A percentile compares a stretch with the other conserved stretches of the same genome.
Conservation (phyloP, 2,113 vertebrate genomes). For the Aldabrachelys gigantea region DNA sequence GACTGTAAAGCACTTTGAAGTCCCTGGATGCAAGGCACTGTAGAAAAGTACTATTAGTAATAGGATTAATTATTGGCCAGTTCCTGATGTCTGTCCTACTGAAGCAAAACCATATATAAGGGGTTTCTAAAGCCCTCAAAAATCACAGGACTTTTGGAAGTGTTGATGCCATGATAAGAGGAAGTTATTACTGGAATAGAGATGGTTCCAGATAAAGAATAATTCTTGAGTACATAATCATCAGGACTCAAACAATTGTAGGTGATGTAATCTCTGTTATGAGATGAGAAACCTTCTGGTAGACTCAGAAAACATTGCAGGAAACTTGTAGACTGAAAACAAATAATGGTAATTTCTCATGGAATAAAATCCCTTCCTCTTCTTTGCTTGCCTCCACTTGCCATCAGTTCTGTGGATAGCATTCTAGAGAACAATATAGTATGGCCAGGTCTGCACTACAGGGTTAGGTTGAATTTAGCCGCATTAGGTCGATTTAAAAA, state of each 20-base stretch:
- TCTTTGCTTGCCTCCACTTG: background rate
- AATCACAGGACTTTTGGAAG: background rate
- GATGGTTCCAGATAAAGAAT: background rate
- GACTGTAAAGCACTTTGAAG: background rate
- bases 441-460: no score
- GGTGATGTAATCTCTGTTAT: background rate
- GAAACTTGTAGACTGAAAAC: background rate
- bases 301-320: background rate
- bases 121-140: background rate
- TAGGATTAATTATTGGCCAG: background rate
- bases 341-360: background rate
- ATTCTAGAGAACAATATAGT: fast-evolving
- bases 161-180: background rate
- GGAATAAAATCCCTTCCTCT: background rate
- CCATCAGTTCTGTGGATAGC: background rate
- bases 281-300: background rate
- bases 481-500: no score
- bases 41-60: background rate
- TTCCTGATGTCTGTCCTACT: background rate
- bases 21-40: background rate
- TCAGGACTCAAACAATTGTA: background rate
- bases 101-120: background rate
- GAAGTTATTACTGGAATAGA: background rate
- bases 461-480: no score
- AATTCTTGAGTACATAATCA: background rate